Evolutionary conservation across 2,113 vertebrate species (phyloP).

Genomic region (Reinhardtius hippoglossoides): DNA sequence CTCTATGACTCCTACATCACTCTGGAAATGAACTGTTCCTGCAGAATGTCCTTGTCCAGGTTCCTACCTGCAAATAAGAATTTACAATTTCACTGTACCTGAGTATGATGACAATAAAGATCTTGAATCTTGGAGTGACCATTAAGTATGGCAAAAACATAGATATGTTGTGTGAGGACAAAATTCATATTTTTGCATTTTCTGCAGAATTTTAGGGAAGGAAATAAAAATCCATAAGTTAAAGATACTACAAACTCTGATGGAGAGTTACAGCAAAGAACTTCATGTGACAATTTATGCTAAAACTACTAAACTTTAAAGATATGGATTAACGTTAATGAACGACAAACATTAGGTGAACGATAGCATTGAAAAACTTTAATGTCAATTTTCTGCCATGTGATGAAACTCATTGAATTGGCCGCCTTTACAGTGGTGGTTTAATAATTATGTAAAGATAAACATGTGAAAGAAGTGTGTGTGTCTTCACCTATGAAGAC

Average conservation of each 20-base stretch:
- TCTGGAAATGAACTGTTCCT: conserved; percentile 85
- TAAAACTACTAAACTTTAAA: neutral
- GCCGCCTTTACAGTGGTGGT: neutral
- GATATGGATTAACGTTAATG: neutral
- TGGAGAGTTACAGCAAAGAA: neutral
- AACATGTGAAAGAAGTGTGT: conserved; percentile 12
- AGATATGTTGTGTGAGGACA: neutral
- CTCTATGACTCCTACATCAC: conserved; percentile 59
- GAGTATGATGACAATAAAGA: too few relatives aligned
- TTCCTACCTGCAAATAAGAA: conserved; percentile 85
- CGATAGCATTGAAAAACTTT: too few relatives aligned
- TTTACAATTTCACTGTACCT: neutral
- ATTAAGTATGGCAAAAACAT: neutral
- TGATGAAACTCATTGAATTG: neutral
- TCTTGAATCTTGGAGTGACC: neutral
- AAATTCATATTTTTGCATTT: neutral
- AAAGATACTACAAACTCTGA: neutral
- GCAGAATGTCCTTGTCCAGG: conserved; percentile 89
- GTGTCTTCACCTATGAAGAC: conserved; percentile 91
- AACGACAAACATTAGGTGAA: neutral
- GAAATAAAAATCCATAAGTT: too few relatives aligned
- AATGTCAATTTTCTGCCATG: too few relatives aligned
- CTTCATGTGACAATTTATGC: neutral
- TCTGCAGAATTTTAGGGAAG: neutral
- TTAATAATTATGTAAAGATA: neutral